These are phyloP conservation scores for Raja brachyura DNA, from an alignment of 2,113 vertebrate genomes.

Conservation along the genomic window DNA sequence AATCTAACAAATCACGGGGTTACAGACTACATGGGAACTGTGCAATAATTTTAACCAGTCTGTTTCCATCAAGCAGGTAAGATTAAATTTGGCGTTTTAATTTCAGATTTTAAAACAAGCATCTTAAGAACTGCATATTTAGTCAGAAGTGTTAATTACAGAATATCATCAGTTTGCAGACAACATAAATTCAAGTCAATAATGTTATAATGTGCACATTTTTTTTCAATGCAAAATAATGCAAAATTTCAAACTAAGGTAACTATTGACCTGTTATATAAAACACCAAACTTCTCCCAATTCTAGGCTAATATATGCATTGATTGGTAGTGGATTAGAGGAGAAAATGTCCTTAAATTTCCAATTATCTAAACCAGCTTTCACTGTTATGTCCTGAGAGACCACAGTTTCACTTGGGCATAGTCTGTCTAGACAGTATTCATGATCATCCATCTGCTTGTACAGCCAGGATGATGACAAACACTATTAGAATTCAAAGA, in stretches of 20 bases:
- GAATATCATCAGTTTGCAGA: conserved; percentile 29
- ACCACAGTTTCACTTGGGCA: conserved; percentile 67
- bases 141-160: neutral
- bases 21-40: neutral
- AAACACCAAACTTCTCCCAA: conserved; percentile 26
- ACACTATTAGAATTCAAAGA: conserved; percentile 82
- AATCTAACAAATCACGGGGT: neutral
- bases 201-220: conserved; percentile 24
- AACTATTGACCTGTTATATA: conserved; percentile 43
- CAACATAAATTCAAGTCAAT: conserved; percentile 44
- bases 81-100: neutral
- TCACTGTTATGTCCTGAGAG: conserved; percentile 65
- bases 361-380: conserved; percentile 63
- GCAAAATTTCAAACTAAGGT: conserved; percentile 43
- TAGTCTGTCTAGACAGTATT: conserved; percentile 95
- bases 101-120: neutral
- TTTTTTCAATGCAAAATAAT: neutral
- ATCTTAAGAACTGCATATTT: neutral
- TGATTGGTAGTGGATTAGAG: conserved; percentile 54
- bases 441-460: conserved; percentile 99
- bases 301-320: conserved; percentile 44
- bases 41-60: neutral
- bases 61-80: neutral
- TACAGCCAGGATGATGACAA: conserved; percentile 81
- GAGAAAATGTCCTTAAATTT: conserved; percentile 57